Evolutionary conservation across 1,140 invertebrate genomes (phyloP), one percentile per base, ranked within the genome.

Genomic region (Platyscapa corneri): DNA sequence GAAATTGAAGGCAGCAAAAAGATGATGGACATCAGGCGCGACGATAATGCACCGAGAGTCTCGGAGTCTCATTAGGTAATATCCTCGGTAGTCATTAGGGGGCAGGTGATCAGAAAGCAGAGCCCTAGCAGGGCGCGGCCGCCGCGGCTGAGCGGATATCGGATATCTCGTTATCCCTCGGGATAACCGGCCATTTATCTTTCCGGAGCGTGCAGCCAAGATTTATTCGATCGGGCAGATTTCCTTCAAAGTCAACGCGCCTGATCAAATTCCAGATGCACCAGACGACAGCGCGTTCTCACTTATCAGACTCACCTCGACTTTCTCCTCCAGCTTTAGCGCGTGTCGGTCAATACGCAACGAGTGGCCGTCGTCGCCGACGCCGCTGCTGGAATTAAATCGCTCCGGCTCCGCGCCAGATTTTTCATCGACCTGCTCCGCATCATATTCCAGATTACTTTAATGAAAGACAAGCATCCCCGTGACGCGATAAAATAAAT

Each of bases 101-200:
- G 30, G 65, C 16, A 7, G 65, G 67, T 49, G 67, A 82, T 82
- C 67, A 23, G 70, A 74, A 72, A 82, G 42, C 81, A 27, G 70
- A 82, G 80, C 32, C n/a, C n/a, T n/a, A n/a, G n/a, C n/a, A n/a
- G n/a, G n/a, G n/a, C 16, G 64, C 34, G 56, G 42, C 23, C 32
- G 39, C 0, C 34, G 42, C 64, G 78, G 8, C 10, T 10, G 30
- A 34, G 23, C 81, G 67, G 67, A 82, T 82, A 82, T 82, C 81
- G 81, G 81, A 53, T 82, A 74, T 82, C 81, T 82, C 65, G 81
- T 82, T 82, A 82, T 82, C 81, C 34, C 70, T 1, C 16, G 56
- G 53, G 77, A 65, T 53, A 53, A 53, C 49, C 49, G 16, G 10
- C 49, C 8, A 18, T 77, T 46, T 32, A 60, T 77, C 75, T 56